Evolutionary conservation across 2,797 vertebrate species (phyloP), one percentile per base, ranked within the genome.

Genomic region (Alfaro cultratus): DNA sequence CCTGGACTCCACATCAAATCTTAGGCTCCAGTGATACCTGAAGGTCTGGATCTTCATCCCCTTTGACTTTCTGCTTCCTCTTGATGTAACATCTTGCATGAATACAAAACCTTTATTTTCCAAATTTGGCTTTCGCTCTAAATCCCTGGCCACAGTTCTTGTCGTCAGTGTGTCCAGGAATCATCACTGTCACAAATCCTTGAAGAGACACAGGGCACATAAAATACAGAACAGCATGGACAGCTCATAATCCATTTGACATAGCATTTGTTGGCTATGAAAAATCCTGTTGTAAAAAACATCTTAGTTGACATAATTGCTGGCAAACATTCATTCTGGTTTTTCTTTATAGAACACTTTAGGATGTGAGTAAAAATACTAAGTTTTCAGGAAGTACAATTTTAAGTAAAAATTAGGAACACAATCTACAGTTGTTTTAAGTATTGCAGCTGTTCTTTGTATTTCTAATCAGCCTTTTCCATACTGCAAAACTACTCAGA

Each of bases 401-500:
- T 16, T 29, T 13, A 18, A 21, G 18, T 8, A 64, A 10, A 8
- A 3, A 21, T 9, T 31, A 64, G 16, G 7, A 64, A 36, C 16
- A 64, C 8, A 6, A 64, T 9, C 31, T 55, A n/a, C 26, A n/a
- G 53, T n/a, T 26, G 10, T 47, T 72, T 26, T 12, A n/a, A n/a
- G 26, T 10, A 55, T 55, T 55, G 18, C 34, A 39, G 29, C 15
- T 15, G 31, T 36, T 49, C 16, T 29, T 49, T 64, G 43, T 23
- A 46, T 71, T 39, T n/a, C 60, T 81, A n/a, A 60, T 73, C 75
- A 67, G n/a, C 60, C 13, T 72, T 71, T 70, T 75, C n/a, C 21
- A 18, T 76, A 79, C 46, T 41, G 21, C 57, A 2, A 23, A 55
- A 43, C 39, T 39, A 53, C 45, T 76, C 7, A 26, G 21, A 68